Evolutionary conservation across 92 coral and sea anemone species (phyloP).

Genomic region (Diadumene lineata): DNA sequence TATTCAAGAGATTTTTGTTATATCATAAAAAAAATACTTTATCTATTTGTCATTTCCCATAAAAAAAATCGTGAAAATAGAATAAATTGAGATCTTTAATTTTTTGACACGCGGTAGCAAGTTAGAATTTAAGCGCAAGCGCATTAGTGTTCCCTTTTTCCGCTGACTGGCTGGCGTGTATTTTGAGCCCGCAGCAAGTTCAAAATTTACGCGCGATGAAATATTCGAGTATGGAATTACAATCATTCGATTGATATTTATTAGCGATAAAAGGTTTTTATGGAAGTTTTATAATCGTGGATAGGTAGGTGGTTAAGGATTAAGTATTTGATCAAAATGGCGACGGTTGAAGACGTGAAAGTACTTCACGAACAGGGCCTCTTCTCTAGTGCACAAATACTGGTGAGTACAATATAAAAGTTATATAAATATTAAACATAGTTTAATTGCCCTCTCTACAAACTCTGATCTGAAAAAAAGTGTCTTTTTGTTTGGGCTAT

Average conservation of each 20-base stretch:
- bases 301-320: too few relatives aligned
- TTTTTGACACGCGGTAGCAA: background rate
- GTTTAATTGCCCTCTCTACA: too few relatives aligned
- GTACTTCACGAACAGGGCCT: conserved; percentile 86
- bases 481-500: too few relatives aligned
- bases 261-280: too few relatives aligned
- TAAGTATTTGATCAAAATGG: conserved; percentile 60
- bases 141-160: background rate
- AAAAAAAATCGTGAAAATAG: background rate
- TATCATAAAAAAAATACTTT: too few relatives aligned
- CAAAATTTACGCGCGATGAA: conserved; percentile 28
- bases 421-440: too few relatives aligned
- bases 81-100: background rate
- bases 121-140: conserved; percentile 4
- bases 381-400: conserved; percentile 66
- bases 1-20: too few relatives aligned
- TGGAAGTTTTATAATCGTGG: background rate
- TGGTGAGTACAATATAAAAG: conserved; percentile 54
- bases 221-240: background rate
- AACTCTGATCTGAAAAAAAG: too few relatives aligned
- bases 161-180: conserved; percentile 15
- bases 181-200: conserved; percentile 36
- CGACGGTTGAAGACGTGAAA: conserved; percentile 78
- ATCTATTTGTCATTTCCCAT: background rate
- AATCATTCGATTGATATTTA: background rate